phyloP scores from a whole-genome alignment of 2,888 invertebrate species.

The Norana najaformis region DNA sequence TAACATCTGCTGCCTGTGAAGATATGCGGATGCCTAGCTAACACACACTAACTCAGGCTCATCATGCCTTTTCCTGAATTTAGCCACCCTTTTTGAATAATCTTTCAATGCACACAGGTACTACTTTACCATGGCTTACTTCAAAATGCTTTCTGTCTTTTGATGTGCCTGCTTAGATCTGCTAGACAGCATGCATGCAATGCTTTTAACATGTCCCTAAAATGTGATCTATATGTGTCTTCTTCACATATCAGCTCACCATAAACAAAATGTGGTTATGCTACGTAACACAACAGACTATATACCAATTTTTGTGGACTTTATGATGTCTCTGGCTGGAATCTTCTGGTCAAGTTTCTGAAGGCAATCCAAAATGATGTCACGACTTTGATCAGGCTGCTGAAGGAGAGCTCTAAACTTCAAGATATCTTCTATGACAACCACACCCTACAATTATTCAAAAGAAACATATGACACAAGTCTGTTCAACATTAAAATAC shows the following conservation, averaged over 20 bases:
- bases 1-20: no score
- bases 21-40: no score
- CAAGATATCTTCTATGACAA: constrained; percentile 18
- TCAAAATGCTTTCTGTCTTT: neutral
- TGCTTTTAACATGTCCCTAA: neutral
- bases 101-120: neutral
- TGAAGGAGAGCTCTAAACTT: neutral
- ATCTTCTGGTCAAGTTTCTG: neutral
- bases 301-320: constrained; percentile 17
- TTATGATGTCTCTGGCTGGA: neutral
- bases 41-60: no score
- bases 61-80: no score
- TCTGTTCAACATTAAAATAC: neutral
- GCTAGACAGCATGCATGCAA: neutral
- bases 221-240: no score
- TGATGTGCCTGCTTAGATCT: neutral
- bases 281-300: neutral
- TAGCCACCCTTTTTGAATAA: no score
- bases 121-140: neutral
- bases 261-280: neutral
- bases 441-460: constrained; percentile 14
- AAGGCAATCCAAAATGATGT: neutral
- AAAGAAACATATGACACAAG: neutral
- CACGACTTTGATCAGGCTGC: constrained; percentile 14
- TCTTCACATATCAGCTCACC: neutral